Evolutionary conservation across 2,113 vertebrate genomes (phyloP).

Genomic region (Hippotragus niger): DNA sequence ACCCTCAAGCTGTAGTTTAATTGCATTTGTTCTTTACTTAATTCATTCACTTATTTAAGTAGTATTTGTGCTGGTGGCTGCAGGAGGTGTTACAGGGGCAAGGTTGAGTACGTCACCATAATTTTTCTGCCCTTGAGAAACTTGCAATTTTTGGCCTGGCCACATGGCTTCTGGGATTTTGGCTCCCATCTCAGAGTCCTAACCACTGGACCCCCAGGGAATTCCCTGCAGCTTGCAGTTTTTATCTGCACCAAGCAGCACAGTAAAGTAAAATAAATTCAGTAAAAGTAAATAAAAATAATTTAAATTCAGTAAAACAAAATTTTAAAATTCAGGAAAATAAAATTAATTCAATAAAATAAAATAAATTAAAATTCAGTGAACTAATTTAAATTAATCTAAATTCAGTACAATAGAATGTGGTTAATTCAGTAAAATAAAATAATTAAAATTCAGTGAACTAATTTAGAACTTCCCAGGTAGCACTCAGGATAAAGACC

Average conservation of each 20-base stretch:
- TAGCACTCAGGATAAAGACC: not conserved
- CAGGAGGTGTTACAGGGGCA: not conserved
- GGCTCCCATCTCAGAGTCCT: not conserved
- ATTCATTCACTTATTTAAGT: not conserved
- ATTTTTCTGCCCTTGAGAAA: not conserved
- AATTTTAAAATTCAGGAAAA: not conserved
- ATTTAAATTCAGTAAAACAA: not conserved
- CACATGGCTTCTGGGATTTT: not conserved
- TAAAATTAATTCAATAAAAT: not conserved
- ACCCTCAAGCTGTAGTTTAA: not conserved
- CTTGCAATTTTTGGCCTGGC: not conserved
- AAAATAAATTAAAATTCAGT: not conserved
- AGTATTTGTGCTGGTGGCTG: accelerated
- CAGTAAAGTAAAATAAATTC: not conserved
- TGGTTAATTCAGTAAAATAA: not conserved
- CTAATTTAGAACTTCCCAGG: not conserved
- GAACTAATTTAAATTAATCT: not conserved
- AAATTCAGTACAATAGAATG: not conserved
- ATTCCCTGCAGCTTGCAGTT: not conserved
- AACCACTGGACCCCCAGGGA: not conserved
- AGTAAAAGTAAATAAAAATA: not conserved
- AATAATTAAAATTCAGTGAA: not conserved
- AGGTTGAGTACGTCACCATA: accelerated
- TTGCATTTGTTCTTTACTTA: not conserved
- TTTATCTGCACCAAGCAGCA: not conserved